Conservation (phyloP, 2,113 vertebrate species). For the Alethe castanea region DNA sequence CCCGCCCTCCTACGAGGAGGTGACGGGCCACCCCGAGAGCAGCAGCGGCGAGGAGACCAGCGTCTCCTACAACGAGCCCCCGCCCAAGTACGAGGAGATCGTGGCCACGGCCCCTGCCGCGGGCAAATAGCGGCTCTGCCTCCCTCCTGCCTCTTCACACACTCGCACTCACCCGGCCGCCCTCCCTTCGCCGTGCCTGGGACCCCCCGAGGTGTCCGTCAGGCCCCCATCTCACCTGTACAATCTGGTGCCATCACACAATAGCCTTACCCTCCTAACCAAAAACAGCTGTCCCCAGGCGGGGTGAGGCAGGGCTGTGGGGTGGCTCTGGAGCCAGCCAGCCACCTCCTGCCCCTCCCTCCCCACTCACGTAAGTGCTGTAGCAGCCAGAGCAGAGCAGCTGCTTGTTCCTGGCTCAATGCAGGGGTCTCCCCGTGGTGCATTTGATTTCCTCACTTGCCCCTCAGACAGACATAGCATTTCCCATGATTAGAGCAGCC, state of each 20-base stretch:
- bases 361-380: background rate
- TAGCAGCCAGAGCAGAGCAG: background rate
- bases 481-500: background rate
- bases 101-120: conserved; percentile 50
- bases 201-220: background rate
- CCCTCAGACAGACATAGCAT: background rate
- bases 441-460: background rate
- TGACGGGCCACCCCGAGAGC: conserved; percentile 83
- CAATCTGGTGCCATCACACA: conserved; percentile 66
- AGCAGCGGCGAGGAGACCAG: conserved; percentile 81
- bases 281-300: background rate
- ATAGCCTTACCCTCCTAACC: conserved; percentile 74
- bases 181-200: background rate
- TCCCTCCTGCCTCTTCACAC: background rate
- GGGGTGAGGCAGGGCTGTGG: background rate
- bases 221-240: background rate
- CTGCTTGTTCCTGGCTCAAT: background rate
- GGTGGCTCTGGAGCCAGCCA: background rate
- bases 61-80: conserved; percentile 81
- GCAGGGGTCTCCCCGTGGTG: background rate
- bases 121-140: conserved; percentile 51
- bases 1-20: conserved; percentile 88
- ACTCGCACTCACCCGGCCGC: background rate
- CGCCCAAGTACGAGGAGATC: conserved; percentile 90
- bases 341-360: background rate